Base-by-base conservation (phyloP, 2,797 vertebrate genomes). In the Pogoniulus pusillus region DNA sequence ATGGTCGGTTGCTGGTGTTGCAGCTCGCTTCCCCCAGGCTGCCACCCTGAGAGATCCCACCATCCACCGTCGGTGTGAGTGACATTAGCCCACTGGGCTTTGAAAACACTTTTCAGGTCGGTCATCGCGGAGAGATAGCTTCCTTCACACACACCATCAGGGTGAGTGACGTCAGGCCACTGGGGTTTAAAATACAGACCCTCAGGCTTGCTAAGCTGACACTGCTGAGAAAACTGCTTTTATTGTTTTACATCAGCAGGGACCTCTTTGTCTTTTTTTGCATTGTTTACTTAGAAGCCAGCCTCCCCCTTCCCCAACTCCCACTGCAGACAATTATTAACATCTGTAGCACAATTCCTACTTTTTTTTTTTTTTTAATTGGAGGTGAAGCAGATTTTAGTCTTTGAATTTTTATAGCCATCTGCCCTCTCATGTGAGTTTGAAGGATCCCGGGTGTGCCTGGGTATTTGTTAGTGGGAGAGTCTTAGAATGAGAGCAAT, bases 171-270 rank as follows among this genome's bases (percentile, higher is more conserved):
- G 43, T 96, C 94, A 94, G 88, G 95, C 93, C 91, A 71, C 93
- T 94, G 80, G 87, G 89, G 80, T 94, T 96, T 94, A 94, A 95
- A 96, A 87, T 93, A 85, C 59, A 94, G 93, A 91, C 93, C 90
- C 94, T 96, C 70, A 91, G 93, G 82, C 96, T 96, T 95, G 87
- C 45, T 91, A 91, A 91, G 34, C 86, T 93, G 94, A 94, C 93
- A 93, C 82, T 93, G 91, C 91, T 95, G 93, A 96, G 95, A 96
- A 94, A 95, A 96, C 91, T 94, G 59, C 85, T 95, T 92, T 91
- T 94, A 96, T 96, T 96, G 94, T 95, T 96, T 95, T 94, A 96
- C 83, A 93, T 96, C 95, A 96, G 92, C 94, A 95, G 92, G 93
- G 91, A 93, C 92, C 75, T 95, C 94, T 92, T 96, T 95, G 92